Percentiles rank a stretch among this genome's conserved stretches.
phyloP scores from a whole-genome alignment of 64 coral and sea anemone species.

The Montipora cactus region DNA sequence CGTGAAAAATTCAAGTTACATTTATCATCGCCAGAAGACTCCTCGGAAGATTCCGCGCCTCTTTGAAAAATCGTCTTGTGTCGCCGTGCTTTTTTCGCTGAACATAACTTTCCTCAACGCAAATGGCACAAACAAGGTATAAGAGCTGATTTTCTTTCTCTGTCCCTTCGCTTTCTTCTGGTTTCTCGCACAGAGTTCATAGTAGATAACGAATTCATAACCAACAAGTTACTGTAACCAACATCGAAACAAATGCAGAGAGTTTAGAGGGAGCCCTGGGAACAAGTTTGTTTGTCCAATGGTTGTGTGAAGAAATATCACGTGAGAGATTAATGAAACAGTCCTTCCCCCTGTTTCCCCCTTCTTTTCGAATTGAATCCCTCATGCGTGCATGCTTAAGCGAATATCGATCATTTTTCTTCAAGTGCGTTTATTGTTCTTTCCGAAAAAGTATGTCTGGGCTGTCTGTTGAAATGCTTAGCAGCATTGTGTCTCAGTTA shows the following conservation, averaged over 20 bases:
- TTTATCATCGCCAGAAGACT: constrained; percentile 53
- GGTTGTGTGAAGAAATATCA: constrained; percentile 39
- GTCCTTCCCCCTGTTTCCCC: constrained; percentile 20
- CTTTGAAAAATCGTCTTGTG: constrained; percentile 58
- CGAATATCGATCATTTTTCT: constrained; percentile 7
- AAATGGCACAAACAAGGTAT: constrained; percentile 40
- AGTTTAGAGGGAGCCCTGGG: constrained; percentile 24
- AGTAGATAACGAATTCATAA: neutral
- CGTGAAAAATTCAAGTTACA: too few species aligned
- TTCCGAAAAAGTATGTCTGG: constrained; percentile 49
- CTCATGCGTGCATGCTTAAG: constrained; percentile 1
- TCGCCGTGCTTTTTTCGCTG: constrained; percentile 63
- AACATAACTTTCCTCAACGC: constrained; percentile 66
- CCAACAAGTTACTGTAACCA: neutral
- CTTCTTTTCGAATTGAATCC: constrained; percentile 51
- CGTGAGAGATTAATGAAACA: constrained; percentile 21
- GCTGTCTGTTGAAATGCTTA: constrained; percentile 55
- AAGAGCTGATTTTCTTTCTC: constrained; percentile 61
- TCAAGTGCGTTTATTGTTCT: constrained; percentile 39
- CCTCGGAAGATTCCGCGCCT: constrained; percentile 49
- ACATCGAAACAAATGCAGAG: neutral
- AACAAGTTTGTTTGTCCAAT: constrained; percentile 51
- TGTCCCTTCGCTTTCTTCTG: constrained; percentile 47
- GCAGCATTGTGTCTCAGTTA: constrained; percentile 48
- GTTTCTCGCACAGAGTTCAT: constrained; percentile 53